Evolutionary conservation across 2,113 vertebrate species (phyloP).

Genomic region (Dryoscopus gambensis): DNA sequence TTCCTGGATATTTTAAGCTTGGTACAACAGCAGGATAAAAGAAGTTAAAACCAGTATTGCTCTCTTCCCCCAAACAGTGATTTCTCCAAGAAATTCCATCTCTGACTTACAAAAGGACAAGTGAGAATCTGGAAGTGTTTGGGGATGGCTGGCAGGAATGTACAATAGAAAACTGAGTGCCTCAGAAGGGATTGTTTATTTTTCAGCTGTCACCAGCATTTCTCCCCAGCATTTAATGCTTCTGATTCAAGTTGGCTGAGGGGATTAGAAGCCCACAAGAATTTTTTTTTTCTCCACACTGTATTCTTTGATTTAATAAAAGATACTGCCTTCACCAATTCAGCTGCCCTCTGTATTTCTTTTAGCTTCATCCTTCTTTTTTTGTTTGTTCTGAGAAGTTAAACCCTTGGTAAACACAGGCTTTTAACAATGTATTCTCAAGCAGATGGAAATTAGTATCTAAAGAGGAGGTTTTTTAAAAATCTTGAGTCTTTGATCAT

Average conservation of each 20-base stretch:
- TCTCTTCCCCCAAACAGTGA: background rate
- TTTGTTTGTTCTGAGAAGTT: background rate
- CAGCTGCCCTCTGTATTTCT: background rate
- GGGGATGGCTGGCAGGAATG: background rate
- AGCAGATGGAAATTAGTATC: background rate
- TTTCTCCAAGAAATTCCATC: background rate
- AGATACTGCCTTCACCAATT: background rate
- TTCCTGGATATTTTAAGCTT: background rate
- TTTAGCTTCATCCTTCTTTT: background rate
- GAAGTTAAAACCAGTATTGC: background rate
- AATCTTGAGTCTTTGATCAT: background rate
- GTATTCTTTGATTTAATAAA: background rate
- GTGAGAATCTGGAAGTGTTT: background rate
- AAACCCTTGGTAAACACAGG: background rate
- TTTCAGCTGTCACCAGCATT: background rate
- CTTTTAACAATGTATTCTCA: background rate
- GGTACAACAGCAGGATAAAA: background rate
- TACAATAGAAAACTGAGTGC: background rate
- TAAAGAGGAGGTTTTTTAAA: rapidly evolving
- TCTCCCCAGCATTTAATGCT: background rate
- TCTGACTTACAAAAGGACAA: background rate
- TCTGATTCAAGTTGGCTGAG: background rate
- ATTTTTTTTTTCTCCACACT: background rate
- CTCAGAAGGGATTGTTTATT: background rate
- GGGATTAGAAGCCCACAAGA: background rate